Evolutionary conservation across 2,113 vertebrate genomes (phyloP).

Genomic region (Dolichotis patagonum): DNA sequence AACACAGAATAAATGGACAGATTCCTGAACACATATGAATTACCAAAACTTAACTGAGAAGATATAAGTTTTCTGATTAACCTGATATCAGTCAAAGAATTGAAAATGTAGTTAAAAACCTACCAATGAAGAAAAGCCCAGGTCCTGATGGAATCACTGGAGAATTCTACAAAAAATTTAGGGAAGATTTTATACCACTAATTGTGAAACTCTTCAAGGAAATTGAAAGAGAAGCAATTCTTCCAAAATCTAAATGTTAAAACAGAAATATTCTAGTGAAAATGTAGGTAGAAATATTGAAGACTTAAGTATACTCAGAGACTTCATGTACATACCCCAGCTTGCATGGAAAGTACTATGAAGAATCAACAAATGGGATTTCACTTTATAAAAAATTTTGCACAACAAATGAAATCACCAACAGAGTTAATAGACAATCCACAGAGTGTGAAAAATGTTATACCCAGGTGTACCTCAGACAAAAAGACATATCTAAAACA

Average conservation of each 20-base stretch:
- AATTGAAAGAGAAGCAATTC: neutral
- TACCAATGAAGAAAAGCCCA: neutral
- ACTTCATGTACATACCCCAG: no score
- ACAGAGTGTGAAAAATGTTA: no score
- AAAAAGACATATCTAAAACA: no score
- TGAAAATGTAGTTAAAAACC: neutral
- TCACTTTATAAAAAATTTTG: no score
- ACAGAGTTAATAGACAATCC: no score
- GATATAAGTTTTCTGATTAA: neutral
- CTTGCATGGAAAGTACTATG: no score
- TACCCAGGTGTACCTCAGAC: no score
- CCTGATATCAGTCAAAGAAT: neutral
- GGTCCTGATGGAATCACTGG: neutral
- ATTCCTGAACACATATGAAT: neutral
- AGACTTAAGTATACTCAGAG: no score
- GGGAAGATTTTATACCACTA: neutral
- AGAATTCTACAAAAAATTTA: neutral
- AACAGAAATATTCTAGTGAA: no score
- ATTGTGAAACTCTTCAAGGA: neutral
- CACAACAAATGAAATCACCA: no score
- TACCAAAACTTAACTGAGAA: neutral
- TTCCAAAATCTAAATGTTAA: neutral
- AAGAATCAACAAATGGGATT: no score
- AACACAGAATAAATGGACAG: neutral
- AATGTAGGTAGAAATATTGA: no score